Percentiles rank a stretch among this genome's conserved stretches.
These are phyloP conservation scores for Bubo blakistoni DNA, from an alignment of 2,113 vertebrate species.

Conservation along the genomic window DNA sequence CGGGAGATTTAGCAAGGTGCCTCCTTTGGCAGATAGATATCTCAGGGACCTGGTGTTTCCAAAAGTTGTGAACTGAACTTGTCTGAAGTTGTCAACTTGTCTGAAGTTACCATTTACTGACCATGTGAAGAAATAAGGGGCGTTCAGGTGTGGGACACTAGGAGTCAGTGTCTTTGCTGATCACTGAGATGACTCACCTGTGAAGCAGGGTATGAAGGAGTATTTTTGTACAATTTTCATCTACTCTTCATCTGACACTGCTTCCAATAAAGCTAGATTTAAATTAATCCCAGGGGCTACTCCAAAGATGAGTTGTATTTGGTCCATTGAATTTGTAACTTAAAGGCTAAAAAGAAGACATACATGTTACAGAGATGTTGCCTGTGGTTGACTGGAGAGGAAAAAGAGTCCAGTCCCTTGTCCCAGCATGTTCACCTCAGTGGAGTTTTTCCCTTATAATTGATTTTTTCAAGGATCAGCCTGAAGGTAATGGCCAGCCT, in stretches of 20 bases:
- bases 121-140: not conserved
- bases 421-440: not conserved
- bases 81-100: not conserved
- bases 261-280: not conserved
- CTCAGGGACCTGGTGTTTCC: not conserved
- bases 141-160: not conserved
- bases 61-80: not conserved
- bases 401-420: not conserved
- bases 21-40: not conserved
- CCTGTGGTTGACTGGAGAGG: not conserved
- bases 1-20: not conserved
- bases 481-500: not conserved
- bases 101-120: not conserved
- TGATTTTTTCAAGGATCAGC: conserved; percentile 3
- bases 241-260: not conserved
- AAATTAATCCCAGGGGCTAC: not conserved
- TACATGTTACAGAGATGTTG: not conserved
- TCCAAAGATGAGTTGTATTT: not conserved
- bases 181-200: not conserved
- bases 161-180: not conserved
- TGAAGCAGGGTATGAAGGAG: not conserved
- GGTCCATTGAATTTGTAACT: not conserved
- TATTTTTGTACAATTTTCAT: not conserved
- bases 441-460: not conserved
- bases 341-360: not conserved